Conservation (phyloP, 2,888 invertebrate species). For the Lithophane semibrunnea region DNA sequence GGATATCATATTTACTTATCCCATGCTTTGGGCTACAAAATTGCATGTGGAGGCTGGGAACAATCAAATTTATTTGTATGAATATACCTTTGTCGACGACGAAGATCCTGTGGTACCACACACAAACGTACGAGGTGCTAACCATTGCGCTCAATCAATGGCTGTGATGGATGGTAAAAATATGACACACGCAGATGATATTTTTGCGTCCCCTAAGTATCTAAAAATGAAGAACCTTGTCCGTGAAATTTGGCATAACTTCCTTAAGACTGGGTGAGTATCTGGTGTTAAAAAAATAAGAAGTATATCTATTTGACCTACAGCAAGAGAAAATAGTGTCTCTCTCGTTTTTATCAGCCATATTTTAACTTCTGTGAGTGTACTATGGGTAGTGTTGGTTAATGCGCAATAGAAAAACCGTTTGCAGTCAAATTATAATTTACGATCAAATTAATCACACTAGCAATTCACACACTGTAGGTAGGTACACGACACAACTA, state of each 20-base stretch:
- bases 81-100: slow-evolving; percentile 74
- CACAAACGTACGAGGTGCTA: slow-evolving; percentile 31
- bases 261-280: slow-evolving; percentile 64
- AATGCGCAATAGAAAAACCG: too few relatives aligned
- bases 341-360: too few relatives aligned
- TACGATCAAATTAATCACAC: too few relatives aligned
- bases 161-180: slow-evolving; percentile 19
- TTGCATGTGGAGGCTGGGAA: slow-evolving; percentile 73
- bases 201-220: slow-evolving; percentile 14
- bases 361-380: too few relatives aligned
- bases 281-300: background rate
- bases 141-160: slow-evolving; percentile 28
- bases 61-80: slow-evolving; percentile 75
- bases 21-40: slow-evolving; percentile 69
- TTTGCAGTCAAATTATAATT: too few relatives aligned
- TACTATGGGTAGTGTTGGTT: too few relatives aligned
- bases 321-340: too few relatives aligned
- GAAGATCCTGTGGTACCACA: slow-evolving; percentile 52
- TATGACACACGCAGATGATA: slow-evolving; percentile 15
- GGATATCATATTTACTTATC: slow-evolving; percentile 78
- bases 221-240: slow-evolving; percentile 65
- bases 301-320: too few relatives aligned
- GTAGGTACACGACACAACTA: too few relatives aligned
- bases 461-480: too few relatives aligned
- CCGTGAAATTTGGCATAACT: slow-evolving; percentile 75